Base-by-base conservation (phyloP, 2,797 vertebrate genomes). In the Pogonophryne albipinna region DNA sequence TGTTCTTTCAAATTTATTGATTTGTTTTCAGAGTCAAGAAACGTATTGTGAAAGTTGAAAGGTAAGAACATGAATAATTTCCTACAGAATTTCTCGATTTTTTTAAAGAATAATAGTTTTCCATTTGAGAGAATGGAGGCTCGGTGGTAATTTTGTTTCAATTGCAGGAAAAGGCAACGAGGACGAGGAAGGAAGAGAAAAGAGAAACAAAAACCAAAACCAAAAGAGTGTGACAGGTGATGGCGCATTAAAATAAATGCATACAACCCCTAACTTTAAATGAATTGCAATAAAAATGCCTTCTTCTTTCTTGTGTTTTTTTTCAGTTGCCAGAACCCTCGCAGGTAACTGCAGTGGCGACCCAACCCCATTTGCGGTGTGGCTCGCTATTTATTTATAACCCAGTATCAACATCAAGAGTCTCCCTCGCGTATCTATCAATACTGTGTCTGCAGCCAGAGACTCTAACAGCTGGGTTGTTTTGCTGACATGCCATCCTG, bases 151-250 rank as follows among this genome's bases (percentile, higher is more conserved):
- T 58, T 61, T 87, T 89, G 79, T 53, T 81, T 67, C 70, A 64
- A 44, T 80, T 90, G 50, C 78, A 98, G 97, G 93, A 95, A 91
- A 92, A 96, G 93, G 78, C 90, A 83, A 92, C 96, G 93, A 94
- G 96, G 93, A 86, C 94, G 91, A 94, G 96, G 96, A 81, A 96
- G 93, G 91, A 97, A 93, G 93, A 97, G 95, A 91, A 96, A 96
- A 92, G 96, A 96, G 78, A 96, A 93, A 93, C 96, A 95, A 90
- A 96, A 91, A 94, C 78, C 71, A 90, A 96, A 91, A 94, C 78
- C 71, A 49, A 97, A 96, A 95, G 95, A 96, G 78, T 98, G 97
- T 91, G 96, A 96, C 86, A 93, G 93, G 97, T 97, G 92, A 96
- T 89, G 41, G 2, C 1, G 3, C 13, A 73, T 3, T 58, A 10